Evolutionary conservation across 2,113 vertebrate species (phyloP).

Genomic region (Erinaceus europaeus): DNA sequence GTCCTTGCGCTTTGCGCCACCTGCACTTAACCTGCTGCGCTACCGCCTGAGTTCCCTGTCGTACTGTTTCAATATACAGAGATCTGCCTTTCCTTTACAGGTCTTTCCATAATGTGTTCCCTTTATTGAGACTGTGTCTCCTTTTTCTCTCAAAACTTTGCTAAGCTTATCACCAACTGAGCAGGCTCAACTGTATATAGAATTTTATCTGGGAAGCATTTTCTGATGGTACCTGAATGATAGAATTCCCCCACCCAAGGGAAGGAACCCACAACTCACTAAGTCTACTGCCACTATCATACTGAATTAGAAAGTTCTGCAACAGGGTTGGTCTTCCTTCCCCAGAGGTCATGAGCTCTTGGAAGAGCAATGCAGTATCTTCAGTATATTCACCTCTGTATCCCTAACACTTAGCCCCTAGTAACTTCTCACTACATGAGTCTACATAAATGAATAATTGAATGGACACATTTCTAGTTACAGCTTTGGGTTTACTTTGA

Average conservation of each 20-base stretch:
- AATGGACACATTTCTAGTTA: background rate
- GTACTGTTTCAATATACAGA: no score
- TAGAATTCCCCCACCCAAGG: accelerated
- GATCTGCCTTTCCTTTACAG: background rate
- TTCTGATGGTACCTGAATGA: background rate
- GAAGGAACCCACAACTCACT: background rate
- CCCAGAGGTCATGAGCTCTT: background rate
- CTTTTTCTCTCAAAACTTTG: background rate
- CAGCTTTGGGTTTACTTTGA: background rate
- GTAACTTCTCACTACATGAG: background rate
- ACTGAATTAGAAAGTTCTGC: background rate
- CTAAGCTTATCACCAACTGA: background rate
- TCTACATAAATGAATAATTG: background rate
- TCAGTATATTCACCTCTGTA: background rate
- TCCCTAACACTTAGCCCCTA: background rate
- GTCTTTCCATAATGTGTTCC: background rate
- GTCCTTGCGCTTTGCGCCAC: no score
- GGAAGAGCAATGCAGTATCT: background rate
- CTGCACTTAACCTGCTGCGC: no score
- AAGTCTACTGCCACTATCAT: background rate
- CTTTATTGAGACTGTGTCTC: background rate
- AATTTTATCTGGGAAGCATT: background rate
- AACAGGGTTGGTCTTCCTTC: background rate
- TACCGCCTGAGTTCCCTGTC: no score
- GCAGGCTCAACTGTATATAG: background rate